Base-by-base conservation (phyloP, 1,140 invertebrate species). In the Coelopa frigida region DNA sequence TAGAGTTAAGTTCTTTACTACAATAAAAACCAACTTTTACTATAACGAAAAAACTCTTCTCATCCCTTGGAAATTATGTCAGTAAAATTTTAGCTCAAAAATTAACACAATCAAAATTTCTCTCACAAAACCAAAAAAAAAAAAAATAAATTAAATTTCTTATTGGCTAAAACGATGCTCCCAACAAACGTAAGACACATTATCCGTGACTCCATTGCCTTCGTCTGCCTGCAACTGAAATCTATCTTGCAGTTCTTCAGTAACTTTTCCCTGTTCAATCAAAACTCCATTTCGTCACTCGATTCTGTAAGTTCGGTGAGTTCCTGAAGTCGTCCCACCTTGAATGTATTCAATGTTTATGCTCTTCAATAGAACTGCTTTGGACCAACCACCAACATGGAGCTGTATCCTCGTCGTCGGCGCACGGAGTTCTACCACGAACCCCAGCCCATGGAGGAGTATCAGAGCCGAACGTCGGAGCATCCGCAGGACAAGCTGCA, bases 331-430 rank as follows among this genome's bases (percentile, higher is more conserved):
- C n/a, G n/a, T n/a, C n/a, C n/a, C n/a, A n/a, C n/a, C n/a, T n/a
- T n/a, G n/a, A n/a, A n/a, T n/a, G n/a, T n/a, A n/a, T n/a, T n/a
- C n/a, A n/a, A n/a, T n/a, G n/a, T n/a, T n/a, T n/a, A n/a, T n/a
- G n/a, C n/a, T 36, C 18, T 21, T 31, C 43, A 31, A 15, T 24
- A 48, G 48, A 40, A 45, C 17, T 35, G 22, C 5, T 45, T 45
- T 35, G 27, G 43, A 1, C 33, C 40, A 0, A 41, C 21, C 10
- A 39, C 36, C 18, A 26, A 27, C 10, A 36, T 45, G 29, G 48
- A 49, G 23, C 48, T 49, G 18, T 49, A 49, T 49, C 48, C 48
- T 11, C 42, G 48, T n/a, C 42, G 48, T 7, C 42, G 48, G 3
- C 18, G 17, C 17, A 49, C 48, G 5, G 41, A 49, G 31, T 49